phyloP scores from a whole-genome alignment of 64 coral and sea anemone genomes.

The Dendronephthya gigantea region DNA sequence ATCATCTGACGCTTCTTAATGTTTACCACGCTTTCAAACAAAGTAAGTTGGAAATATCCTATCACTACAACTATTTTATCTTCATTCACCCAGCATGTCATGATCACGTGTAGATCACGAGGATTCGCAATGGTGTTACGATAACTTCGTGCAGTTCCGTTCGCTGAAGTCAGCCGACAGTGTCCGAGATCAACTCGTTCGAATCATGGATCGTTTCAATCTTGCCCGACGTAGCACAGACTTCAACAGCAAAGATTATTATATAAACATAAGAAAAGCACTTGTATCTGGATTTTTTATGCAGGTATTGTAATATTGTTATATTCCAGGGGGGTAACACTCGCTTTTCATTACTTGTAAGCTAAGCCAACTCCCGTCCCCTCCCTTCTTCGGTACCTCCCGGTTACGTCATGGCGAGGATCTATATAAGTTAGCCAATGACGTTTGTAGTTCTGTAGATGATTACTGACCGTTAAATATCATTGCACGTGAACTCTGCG shows the following conservation, averaged over 20 bases:
- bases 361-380: not conserved
- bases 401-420: not conserved
- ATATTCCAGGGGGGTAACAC: not conserved
- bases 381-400: not conserved
- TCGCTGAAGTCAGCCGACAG: slow-evolving; percentile 94
- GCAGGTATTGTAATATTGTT: slow-evolving; percentile 58
- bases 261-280: slow-evolving; percentile 94
- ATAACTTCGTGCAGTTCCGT: slow-evolving; percentile 88
- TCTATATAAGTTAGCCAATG: not conserved
- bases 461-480: slow-evolving; percentile 25
- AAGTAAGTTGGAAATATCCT: slow-evolving; percentile 51
- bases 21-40: slow-evolving; percentile 99
- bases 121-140: slow-evolving; percentile 92
- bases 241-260: slow-evolving; percentile 97
- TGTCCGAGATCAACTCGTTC: slow-evolving; percentile 64
- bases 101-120: slow-evolving; percentile 61
- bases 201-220: slow-evolving; percentile 98
- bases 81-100: not conserved
- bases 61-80: not conserved
- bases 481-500: slow-evolving; percentile 17
- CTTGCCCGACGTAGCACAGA: slow-evolving; percentile 77
- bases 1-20: slow-evolving; percentile 86
- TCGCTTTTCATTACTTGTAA: not conserved
- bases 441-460: slow-evolving; percentile 19
- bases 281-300: slow-evolving; percentile 96